Evolutionary conservation across 2,113 vertebrate genomes (phyloP).

Genomic region (Colius striatus): DNA sequence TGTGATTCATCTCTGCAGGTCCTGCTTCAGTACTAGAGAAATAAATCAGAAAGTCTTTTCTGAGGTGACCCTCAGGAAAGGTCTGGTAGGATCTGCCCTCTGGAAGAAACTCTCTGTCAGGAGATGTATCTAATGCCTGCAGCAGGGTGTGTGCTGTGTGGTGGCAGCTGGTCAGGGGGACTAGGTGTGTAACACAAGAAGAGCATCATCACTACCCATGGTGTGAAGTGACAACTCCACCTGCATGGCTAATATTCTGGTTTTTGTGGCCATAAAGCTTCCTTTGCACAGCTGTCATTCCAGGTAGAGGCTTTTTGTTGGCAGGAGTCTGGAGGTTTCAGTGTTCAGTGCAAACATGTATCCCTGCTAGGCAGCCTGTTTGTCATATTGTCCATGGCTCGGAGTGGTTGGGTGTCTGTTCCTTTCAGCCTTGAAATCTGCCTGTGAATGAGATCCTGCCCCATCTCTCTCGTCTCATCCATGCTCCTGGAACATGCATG

Average conservation of each 20-base stretch:
- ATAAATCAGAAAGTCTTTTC: background rate
- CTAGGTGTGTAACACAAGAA: background rate
- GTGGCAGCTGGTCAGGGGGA: background rate
- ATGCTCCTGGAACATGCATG: background rate
- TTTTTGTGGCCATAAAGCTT: background rate
- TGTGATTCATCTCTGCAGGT: background rate
- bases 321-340: background rate
- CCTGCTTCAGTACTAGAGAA: background rate
- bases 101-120: background rate
- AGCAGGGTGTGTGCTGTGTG: background rate
- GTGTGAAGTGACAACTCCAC: background rate
- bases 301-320: background rate
- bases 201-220: rapidly evolving
- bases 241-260: rapidly evolving
- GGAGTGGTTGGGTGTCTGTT: background rate
- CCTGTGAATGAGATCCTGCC: background rate
- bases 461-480: background rate
- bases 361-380: background rate
- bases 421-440: background rate
- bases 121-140: background rate
- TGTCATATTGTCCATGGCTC: rapidly evolving
- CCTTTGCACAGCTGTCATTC: background rate
- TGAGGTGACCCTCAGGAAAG: background rate
- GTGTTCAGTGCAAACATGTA: background rate
- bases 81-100: background rate